phyloP scores from a whole-genome alignment of 2,797 vertebrate species.

The Huso huso region DNA sequence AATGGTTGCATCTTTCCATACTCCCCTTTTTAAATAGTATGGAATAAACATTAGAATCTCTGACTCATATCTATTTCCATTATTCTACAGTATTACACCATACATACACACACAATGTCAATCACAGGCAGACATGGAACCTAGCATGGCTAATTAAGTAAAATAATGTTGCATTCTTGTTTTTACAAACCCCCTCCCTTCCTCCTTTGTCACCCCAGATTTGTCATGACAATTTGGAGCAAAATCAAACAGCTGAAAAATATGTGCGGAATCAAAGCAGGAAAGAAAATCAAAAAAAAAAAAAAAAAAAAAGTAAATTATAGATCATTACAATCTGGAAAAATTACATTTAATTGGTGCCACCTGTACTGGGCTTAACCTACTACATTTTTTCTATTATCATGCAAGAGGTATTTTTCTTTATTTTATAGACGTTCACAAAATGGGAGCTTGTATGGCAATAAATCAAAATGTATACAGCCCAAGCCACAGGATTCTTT shows the following conservation, averaged over 20 bases:
- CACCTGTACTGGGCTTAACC: constrained; percentile 4
- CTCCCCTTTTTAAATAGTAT: no score
- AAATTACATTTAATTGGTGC: no score
- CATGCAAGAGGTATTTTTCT: constrained; percentile 47
- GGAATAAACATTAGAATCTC: no score
- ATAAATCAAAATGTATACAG: background rate
- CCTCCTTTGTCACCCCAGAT: constrained; percentile 21
- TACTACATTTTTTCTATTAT: constrained; percentile 20
- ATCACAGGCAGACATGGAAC: constrained; percentile 36
- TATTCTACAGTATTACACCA: no score
- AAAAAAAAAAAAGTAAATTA: no score
- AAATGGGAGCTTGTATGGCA: constrained; percentile 52
- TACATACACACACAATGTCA: no score
- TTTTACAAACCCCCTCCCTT: constrained; percentile 15
- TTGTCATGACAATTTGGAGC: constrained; percentile 46
- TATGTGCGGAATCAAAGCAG: constrained; percentile 57
- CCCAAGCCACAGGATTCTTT: no score
- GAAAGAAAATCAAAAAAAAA: no score
- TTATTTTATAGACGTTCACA: constrained; percentile 45
- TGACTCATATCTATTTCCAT: no score
- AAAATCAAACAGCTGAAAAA: constrained; percentile 49
- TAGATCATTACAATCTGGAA: no score
- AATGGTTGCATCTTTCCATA: no score
- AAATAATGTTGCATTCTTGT: constrained; percentile 3
- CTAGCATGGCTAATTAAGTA: constrained; percentile 29